Base-by-base conservation (phyloP, 2,888 invertebrate genomes). In the Saturnia pavonia region DNA sequence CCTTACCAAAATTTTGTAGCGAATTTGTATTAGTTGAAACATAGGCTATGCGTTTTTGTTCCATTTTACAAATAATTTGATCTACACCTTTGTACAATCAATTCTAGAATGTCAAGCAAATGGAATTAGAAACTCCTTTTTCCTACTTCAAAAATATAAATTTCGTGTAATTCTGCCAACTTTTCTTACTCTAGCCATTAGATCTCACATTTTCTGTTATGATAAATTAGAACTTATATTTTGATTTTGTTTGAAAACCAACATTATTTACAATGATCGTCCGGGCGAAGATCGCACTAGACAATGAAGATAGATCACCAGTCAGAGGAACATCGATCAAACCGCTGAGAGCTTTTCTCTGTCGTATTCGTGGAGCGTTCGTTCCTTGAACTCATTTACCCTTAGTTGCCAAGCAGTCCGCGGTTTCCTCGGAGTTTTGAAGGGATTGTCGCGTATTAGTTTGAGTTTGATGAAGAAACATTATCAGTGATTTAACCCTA, bases 271-370 rank as follows among this genome's bases (percentile, higher is more conserved):
- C 51, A 51, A 68, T 42, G 60, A 71, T 70, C 57, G 67, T 34
- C 60, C 34, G 48, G 19, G 68, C 54, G 22, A 66, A 54, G 27
- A 42, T 51, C 40, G 27, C 42, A 34, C 45, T n/a, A 70, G 69
- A 72, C 69, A 77, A 79, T 79, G 79, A 79, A 78, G 79, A 79
- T 74, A 67, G 75, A 79, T 78, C 72, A 76, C 63, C 40, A 25
- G 60, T 22, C 25, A 72, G 67, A 70, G 76, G 42, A 54, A 73
- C 73, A 79, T 79, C 77, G 74, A 77, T 77, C 77, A 78, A 76
- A 74, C 70, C 71, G 57, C 69, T 57, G 57, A 71, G 63, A 68
- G 74, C 77, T 74, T 75, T 72, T 65, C 73, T 74, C 76, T 77
- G 75, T 76, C 69, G 66, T 70, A 65, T 66, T n/a, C 22, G 40